Conservation (phyloP, 2,113 vertebrate genomes). For the Megaleporinus macrocephalus region DNA sequence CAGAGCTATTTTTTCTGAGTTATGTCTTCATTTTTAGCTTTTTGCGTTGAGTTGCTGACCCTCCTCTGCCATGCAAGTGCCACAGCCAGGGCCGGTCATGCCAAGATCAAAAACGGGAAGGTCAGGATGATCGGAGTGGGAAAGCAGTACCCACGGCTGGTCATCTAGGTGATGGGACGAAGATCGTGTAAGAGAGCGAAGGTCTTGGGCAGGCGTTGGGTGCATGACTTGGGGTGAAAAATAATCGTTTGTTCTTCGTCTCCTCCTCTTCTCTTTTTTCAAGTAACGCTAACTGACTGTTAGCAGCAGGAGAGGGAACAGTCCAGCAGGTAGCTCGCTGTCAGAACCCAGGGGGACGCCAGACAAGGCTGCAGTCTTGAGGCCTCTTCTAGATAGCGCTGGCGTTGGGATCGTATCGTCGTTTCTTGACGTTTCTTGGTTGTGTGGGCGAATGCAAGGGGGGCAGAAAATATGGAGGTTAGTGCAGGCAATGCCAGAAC, state of each 20-base stretch:
- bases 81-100: slow-evolving; percentile 88
- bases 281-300: slow-evolving; percentile 78
- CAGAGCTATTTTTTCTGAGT: background rate
- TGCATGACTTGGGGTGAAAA: slow-evolving; percentile 74
- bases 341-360: slow-evolving; percentile 74
- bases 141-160: slow-evolving; percentile 21
- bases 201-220: slow-evolving; percentile 68
- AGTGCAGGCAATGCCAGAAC: slow-evolving; percentile 50
- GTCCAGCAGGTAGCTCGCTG: slow-evolving; percentile 73
- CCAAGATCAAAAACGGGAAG: slow-evolving; percentile 75
- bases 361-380: slow-evolving; percentile 66
- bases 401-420: slow-evolving; percentile 94
- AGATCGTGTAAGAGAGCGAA: slow-evolving; percentile 18
- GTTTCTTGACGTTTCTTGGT: slow-evolving; percentile 99
- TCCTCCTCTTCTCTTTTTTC: slow-evolving; percentile 59
- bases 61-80: slow-evolving; percentile 90
- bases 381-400: slow-evolving; percentile 87
- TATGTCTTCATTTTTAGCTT: background rate
- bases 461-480: slow-evolving; percentile 70
- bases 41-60: slow-evolving; percentile 73
- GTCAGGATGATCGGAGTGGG: slow-evolving; percentile 67
- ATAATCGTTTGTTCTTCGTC: slow-evolving; percentile 70
- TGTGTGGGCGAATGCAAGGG: slow-evolving; percentile 64
- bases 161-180: slow-evolving; percentile 65
- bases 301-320: slow-evolving; percentile 77